Conservation (phyloP, 1,140 invertebrate genomes). For the Penaeus indicus region DNA sequence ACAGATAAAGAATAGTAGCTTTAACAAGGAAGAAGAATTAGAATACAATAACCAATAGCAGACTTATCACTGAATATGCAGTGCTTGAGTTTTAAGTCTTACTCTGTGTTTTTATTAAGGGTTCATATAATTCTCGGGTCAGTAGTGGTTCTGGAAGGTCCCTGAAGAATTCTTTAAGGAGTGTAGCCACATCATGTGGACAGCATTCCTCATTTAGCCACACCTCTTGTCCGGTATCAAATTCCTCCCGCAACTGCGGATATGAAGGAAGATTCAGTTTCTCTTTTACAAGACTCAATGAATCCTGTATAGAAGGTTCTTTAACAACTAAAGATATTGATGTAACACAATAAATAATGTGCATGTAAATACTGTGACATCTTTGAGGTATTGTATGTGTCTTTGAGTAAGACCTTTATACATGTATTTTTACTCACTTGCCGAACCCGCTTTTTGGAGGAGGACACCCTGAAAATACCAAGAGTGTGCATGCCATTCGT, state of each 20-base stretch:
- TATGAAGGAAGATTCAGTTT: constrained; percentile 20
- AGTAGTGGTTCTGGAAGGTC: constrained; percentile 93
- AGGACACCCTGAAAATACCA: constrained; percentile 90
- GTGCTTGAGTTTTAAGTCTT: constrained; percentile 69
- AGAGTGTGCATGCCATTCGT: constrained; percentile 83
- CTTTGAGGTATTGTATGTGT: no score
- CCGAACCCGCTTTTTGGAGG: constrained; percentile 90
- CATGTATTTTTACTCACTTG: constrained; percentile 77
- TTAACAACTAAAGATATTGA: no score
- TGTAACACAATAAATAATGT: no score
- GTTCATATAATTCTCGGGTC: constrained; percentile 87
- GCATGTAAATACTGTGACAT: no score
- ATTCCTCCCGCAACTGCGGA: constrained; percentile 88
- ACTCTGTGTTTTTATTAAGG: constrained; percentile 93
- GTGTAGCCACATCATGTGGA: constrained; percentile 92
- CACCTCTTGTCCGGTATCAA: constrained; percentile 85
- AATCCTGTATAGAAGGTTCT: no score
- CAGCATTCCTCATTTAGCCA: constrained; percentile 84
- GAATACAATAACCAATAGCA: no score
- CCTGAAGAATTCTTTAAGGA: constrained; percentile 93
- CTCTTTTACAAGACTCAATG: not conserved
- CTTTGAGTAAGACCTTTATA: not conserved
- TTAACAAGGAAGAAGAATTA: no score
- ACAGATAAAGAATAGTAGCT: no score
- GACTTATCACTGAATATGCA: no score